Evolutionary conservation across 2,888 invertebrate species (phyloP).

Genomic region (Oscheius sp.): DNA sequence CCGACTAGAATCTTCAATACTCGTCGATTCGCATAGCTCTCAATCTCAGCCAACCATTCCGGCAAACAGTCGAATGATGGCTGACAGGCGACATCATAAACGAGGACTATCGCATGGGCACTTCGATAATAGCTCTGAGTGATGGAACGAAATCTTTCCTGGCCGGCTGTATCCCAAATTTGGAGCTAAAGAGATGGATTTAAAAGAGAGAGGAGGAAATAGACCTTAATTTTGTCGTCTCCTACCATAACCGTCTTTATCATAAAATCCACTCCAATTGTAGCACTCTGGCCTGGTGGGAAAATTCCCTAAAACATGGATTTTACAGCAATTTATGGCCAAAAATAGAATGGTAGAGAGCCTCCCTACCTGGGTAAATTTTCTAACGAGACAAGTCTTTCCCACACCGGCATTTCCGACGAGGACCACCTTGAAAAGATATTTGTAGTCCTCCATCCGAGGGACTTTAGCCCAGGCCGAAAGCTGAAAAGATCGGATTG

Average conservation of each 20-base stretch:
- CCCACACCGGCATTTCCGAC: conserved; percentile 98
- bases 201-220: not conserved
- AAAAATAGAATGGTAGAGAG: not conserved
- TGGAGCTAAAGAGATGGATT: conserved; percentile 79
- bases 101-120: conserved; percentile 91
- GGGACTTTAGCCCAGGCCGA: not conserved
- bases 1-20: conserved; percentile 93
- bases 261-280: conserved; percentile 99
- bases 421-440: conserved; percentile 96
- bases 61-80: conserved; percentile 96
- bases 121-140: conserved; percentile 80
- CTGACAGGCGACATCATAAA: conserved; percentile 96
- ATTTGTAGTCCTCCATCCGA: conserved; percentile 84
- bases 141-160: conserved; percentile 91
- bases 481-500: not conserved
- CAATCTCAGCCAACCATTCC: conserved; percentile 95
- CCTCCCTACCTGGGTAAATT: conserved; percentile 84
- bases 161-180: conserved; percentile 99
- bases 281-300: conserved; percentile 96
- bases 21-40: conserved; percentile 94
- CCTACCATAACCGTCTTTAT: conserved; percentile 96
- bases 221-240: conserved; percentile 73
- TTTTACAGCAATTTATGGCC: not conserved
- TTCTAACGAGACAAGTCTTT: conserved; percentile 92
- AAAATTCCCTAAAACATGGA: conserved; percentile 81